phyloP scores from a whole-genome alignment of 2,888 invertebrate species.

The Pachliopta kotzebuea region DNA sequence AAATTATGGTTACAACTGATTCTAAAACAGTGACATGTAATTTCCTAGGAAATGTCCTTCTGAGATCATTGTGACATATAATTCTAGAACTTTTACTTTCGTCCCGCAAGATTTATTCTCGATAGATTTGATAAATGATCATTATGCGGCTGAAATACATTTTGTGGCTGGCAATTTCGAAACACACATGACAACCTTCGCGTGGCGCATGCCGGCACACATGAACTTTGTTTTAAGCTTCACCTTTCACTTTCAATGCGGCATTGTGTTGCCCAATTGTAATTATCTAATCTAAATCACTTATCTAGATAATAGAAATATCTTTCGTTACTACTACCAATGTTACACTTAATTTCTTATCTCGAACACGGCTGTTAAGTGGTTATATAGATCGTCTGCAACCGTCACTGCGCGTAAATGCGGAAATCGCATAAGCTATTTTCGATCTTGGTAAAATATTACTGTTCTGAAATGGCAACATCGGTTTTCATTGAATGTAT shows the following conservation, averaged over 20 bases:
- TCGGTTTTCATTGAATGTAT: conserved; percentile 26
- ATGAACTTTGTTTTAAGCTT: conserved; percentile 43
- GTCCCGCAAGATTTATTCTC: neutral
- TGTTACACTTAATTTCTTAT: conserved; percentile 19
- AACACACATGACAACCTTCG: conserved; percentile 36
- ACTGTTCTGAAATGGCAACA: conserved; percentile 26
- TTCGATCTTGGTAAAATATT: conserved; percentile 28
- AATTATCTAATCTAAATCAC: conserved; percentile 62
- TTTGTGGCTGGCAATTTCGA: conserved; percentile 10
- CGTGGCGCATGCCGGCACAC: conserved; percentile 35
- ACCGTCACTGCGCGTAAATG: conserved; percentile 21
- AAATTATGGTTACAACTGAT: no score
- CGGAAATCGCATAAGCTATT: conserved; percentile 24
- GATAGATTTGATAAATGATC: conserved; percentile 10
- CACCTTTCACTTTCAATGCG: conserved; percentile 59
- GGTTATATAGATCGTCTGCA: conserved; percentile 8
- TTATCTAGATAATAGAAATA: conserved; percentile 49
- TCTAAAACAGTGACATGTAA: no score
- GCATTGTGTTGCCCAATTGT: conserved; percentile 48
- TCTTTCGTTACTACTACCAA: conserved; percentile 34
- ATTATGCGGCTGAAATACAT: conserved; percentile 11
- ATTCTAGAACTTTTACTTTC: neutral
- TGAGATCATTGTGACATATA: neutral
- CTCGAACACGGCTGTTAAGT: conserved; percentile 9
- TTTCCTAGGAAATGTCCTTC: no score